Conservation (phyloP, 2,888 invertebrate species). For the Pegoplata infirma region DNA sequence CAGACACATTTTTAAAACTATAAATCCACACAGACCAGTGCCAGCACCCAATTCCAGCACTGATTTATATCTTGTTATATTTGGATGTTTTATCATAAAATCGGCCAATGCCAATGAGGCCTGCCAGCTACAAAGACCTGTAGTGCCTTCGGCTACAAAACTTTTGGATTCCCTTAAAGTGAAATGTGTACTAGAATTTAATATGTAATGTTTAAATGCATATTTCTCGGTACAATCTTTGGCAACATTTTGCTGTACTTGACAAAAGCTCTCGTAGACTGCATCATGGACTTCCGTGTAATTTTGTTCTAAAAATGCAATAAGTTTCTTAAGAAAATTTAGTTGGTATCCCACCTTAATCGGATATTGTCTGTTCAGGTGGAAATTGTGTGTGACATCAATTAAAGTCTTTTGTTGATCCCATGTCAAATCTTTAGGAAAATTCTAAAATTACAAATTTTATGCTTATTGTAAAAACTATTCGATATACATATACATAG, state of each 20-base stretch:
- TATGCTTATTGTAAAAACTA: too few species aligned
- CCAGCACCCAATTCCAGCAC: conserved; percentile 89
- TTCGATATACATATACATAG: neutral
- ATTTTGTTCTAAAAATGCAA: conserved; percentile 80
- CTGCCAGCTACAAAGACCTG: conserved; percentile 89
- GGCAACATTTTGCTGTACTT: conserved; percentile 64
- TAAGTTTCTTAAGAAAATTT: conserved; percentile 83
- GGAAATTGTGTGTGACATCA: conserved; percentile 80
- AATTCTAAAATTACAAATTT: conserved; percentile 31
- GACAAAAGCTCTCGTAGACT: conserved; percentile 82
- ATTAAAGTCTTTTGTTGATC: conserved; percentile 81
- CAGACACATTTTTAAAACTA: conserved; percentile 81
- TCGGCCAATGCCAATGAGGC: conserved; percentile 85
- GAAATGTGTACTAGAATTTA: conserved; percentile 76
- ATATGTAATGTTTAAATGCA: conserved; percentile 83
- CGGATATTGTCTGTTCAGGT: conserved; percentile 81
- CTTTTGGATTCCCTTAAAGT: conserved; percentile 85
- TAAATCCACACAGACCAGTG: conserved; percentile 85
- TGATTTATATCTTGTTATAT: conserved; percentile 79
- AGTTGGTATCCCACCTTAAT: conserved; percentile 82
- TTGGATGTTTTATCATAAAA: conserved; percentile 82
- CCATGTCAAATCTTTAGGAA: conserved; percentile 72
- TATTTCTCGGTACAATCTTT: conserved; percentile 71
- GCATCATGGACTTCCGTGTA: conserved; percentile 82
- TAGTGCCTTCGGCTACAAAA: conserved; percentile 84